Base-by-base conservation (phyloP, 2,113 vertebrate genomes). In the Saccopteryx bilineata region DNA sequence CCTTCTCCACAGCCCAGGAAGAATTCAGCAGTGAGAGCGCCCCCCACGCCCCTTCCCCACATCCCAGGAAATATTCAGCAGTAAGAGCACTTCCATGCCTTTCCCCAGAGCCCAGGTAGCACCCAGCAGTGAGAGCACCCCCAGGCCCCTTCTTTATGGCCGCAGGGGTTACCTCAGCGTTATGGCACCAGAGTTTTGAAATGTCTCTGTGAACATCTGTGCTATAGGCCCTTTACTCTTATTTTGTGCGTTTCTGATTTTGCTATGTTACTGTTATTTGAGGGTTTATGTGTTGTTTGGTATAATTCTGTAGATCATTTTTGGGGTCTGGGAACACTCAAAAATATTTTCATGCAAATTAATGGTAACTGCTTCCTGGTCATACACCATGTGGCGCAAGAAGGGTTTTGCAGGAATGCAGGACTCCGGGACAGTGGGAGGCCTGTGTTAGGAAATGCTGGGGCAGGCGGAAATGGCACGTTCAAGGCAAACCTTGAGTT, bases 401-500 rank as follows among this genome's bases (percentile, higher is more conserved):
- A 50, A 82, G 65, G 15, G 26, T 82, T 82, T 82, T 24, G 50
- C 21, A 82, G 80, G 39, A 65, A 50, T 12, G 39, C 15, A 65
- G 52, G n/a, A 33, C 18, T 56, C 21, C 33, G 1, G 4, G 60
- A 65, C 31, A 48, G 39, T 1, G 3, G 39, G 14, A 82, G 80
- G 50, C 26, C 15, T 48, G 39, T 50, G 13, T 26, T 50, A 91
- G 2, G 56, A 54, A 89, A 84, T 54, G 10, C n/a, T 39, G 28
- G 52, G 71, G 56, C 31, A 93, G 56, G 31, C 65, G 33, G n/a
- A 81, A 94, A 85, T 48, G 50, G 39, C 19, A 89, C 18, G 48
- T 66, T 71, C 58, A 52, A 26, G 46, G 13, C 75, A 82, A 94
- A 75, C n/a, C 39, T 56, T 93, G 75, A 33, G 75, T 92, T 96